These are phyloP conservation scores for Anastrepha obliqua DNA, from an alignment of 1,140 invertebrate genomes.

Conservation along the genomic window DNA sequence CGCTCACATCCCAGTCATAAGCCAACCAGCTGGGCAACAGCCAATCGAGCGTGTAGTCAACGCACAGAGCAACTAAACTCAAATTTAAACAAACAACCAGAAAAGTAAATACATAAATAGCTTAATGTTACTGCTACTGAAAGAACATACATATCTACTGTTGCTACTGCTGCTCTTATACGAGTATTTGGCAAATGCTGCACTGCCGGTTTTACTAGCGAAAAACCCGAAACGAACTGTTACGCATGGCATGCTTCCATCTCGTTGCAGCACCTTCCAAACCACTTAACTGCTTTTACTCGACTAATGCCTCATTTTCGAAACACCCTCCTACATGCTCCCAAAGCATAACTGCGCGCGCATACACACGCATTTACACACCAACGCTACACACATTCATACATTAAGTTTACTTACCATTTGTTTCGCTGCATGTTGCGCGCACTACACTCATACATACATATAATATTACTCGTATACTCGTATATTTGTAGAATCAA, in stretches of 20 bases:
- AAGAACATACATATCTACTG: not conserved
- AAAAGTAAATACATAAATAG: slow-evolving; percentile 45
- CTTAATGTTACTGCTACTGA: not conserved
- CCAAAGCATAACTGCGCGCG: not conserved
- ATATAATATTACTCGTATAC: not conserved
- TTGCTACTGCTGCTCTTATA: not conserved
- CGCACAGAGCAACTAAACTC: slow-evolving; percentile 10
- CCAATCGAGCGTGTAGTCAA: slow-evolving; percentile 34
- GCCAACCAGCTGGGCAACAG: not conserved
- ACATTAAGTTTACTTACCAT: not conserved
- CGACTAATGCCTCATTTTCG: slow-evolving; percentile 33
- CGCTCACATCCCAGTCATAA: not conserved
- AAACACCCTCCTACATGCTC: not conserved
- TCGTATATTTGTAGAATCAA: not conserved
- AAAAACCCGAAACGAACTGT: not conserved
- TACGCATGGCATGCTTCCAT: not conserved
- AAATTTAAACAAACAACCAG: slow-evolving; percentile 41
- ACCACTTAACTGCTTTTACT: slow-evolving; percentile 10
- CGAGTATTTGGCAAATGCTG: not conserved
- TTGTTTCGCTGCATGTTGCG: not conserved
- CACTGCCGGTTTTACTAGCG: not conserved
- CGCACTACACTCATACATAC: not conserved
- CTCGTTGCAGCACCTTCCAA: not conserved
- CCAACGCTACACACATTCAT: too few species aligned
- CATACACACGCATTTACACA: not conserved